Percentiles rank a stretch among this genome's conserved stretches.
phyloP scores from a whole-genome alignment of 1,140 invertebrate species.

The Bombus balteatus region DNA sequence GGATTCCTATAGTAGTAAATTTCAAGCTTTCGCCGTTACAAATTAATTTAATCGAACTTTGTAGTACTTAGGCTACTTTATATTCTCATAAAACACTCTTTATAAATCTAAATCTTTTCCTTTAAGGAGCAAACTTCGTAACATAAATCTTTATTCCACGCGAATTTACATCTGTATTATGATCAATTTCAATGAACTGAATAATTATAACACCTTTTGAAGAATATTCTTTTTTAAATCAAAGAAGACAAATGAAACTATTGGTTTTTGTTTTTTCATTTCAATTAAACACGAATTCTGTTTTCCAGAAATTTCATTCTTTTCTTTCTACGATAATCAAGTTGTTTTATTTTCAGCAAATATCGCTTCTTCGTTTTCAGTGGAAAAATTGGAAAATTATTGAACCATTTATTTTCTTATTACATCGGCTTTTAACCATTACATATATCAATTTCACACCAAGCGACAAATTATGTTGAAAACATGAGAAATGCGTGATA shows the following conservation, averaged over 20 bases:
- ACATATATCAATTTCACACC: neutral
- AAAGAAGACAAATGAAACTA: no score
- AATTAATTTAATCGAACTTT: slow-evolving; percentile 19
- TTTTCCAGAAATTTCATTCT: no score
- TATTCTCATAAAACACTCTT: neutral
- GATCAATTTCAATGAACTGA: neutral
- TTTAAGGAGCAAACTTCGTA: neutral
- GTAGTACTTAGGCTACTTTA: neutral
- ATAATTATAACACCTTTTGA: no score
- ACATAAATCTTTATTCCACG: no score
- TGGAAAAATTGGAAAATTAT: no score
- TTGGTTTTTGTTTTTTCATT: no score
- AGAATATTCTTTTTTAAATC: no score
- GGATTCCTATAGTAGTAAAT: slow-evolving; percentile 6
- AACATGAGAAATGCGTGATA: neutral
- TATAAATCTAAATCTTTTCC: neutral
- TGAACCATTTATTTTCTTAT: neutral
- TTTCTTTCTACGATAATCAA: no score
- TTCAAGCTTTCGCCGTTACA: neutral
- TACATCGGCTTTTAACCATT: neutral
- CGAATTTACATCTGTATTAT: neutral
- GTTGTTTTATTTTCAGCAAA: no score
- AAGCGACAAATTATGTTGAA: neutral
- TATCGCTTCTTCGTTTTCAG: no score
- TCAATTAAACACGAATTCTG: no score